Evolutionary conservation across 2,113 vertebrate species (phyloP).

Genomic region (Columbina picui): DNA sequence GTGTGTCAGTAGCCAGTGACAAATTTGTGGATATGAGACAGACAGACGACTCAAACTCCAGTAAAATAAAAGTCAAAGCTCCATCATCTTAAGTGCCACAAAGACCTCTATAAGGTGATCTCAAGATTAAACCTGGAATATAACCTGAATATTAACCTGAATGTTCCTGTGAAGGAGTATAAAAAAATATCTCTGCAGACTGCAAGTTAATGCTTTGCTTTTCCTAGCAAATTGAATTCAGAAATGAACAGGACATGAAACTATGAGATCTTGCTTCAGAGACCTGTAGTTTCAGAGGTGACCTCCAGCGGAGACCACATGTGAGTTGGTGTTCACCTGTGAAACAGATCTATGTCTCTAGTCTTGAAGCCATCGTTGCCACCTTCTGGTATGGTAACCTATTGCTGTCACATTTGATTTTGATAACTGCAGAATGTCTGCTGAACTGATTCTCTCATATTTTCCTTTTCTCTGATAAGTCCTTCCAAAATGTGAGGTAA

Average conservation of each 20-base stretch:
- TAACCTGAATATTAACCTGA: not conserved
- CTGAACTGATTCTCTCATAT: conserved; percentile 69
- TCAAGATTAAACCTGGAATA: not conserved
- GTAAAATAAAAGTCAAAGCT: not conserved
- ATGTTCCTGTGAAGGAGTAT: not conserved
- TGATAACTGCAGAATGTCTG: conserved; percentile 76
- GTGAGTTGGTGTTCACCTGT: not conserved
- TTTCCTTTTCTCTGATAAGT: conserved; percentile 59
- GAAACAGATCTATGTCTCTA: not conserved
- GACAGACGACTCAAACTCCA: not conserved
- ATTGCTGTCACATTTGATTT: not conserved
- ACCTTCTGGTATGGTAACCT: not conserved
- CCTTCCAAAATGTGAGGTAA: conserved; percentile 55
- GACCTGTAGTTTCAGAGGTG: not conserved
- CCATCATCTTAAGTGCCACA: not conserved
- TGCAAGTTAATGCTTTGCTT: not conserved
- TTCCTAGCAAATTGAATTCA: not conserved
- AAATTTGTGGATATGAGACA: not conserved
- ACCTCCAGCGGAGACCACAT: not conserved
- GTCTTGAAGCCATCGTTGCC: fast-evolving
- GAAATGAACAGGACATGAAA: not conserved
- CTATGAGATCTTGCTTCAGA: not conserved
- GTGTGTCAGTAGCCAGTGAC: not conserved
- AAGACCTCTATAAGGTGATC: not conserved
- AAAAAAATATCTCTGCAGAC: not conserved